These are phyloP conservation scores for Alosa sapidissima DNA, from an alignment of 2,797 vertebrate genomes.

Conservation along the genomic window DNA sequence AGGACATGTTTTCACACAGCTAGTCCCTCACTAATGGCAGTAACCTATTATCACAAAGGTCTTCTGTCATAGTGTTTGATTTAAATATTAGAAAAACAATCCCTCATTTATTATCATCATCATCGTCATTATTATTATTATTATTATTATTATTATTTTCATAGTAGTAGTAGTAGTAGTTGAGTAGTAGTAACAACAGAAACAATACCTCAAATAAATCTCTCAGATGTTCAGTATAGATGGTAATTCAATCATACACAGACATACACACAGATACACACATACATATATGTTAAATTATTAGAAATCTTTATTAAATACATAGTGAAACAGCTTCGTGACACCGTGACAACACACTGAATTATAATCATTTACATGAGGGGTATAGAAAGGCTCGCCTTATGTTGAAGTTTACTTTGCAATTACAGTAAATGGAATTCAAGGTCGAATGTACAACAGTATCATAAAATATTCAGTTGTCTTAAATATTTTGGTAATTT, in stretches of 20 bases:
- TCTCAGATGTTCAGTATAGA: not conserved
- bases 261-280: too few relatives aligned
- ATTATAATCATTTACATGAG: not conserved
- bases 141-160: too few relatives aligned
- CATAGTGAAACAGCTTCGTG: not conserved
- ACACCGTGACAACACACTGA: not conserved
- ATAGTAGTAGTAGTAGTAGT: too few relatives aligned
- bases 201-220: too few relatives aligned
- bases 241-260: not conserved
- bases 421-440: constrained; percentile 4
- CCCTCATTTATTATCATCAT: not conserved
- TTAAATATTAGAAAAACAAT: not conserved
- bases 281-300: too few relatives aligned
- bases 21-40: not conserved
- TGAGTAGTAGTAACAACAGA: too few relatives aligned
- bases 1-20: not conserved
- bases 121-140: too few relatives aligned
- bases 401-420: not conserved
- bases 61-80: not conserved
- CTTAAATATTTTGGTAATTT: not conserved
- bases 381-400: not conserved
- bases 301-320: not conserved
- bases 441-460: not conserved
- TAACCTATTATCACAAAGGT: not conserved
- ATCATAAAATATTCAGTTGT: not conserved